Evolutionary conservation across 2,888 invertebrate genomes (phyloP).

Genomic region (Lasioglossum lativentre): DNA sequence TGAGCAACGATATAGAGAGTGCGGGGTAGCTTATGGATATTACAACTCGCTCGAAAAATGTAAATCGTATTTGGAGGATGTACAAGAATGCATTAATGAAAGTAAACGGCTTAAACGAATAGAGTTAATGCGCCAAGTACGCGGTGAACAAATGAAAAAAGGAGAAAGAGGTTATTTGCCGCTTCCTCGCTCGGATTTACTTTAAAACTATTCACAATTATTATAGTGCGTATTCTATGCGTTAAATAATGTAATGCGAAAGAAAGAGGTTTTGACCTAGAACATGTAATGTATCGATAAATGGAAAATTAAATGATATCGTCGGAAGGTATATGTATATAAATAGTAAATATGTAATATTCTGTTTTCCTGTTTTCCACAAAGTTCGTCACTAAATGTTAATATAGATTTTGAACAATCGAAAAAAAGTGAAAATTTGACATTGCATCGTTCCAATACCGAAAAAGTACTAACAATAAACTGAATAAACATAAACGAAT

Average conservation of each 20-base stretch:
- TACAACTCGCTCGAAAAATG: slow-evolving; percentile 89
- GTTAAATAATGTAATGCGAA: not conserved
- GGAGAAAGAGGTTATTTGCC: slow-evolving; percentile 18
- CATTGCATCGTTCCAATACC: too few relatives aligned
- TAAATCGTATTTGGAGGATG: slow-evolving; percentile 87
- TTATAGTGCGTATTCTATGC: not conserved
- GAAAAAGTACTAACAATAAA: not conserved
- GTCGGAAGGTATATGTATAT: not conserved
- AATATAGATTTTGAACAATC: too few relatives aligned
- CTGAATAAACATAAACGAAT: too few relatives aligned
- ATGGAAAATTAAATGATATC: not conserved
- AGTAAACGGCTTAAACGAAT: slow-evolving; percentile 87
- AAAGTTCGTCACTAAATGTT: not conserved
- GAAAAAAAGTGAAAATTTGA: too few relatives aligned
- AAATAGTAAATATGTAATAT: not conserved
- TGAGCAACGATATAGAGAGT: slow-evolving; percentile 91
- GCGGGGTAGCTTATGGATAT: slow-evolving; percentile 92
- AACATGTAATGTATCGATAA: not conserved
- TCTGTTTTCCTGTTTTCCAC: not conserved
- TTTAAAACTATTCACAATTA: not conserved
- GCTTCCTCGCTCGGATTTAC: not conserved
- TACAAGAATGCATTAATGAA: slow-evolving; percentile 88
- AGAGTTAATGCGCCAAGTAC: slow-evolving; percentile 88
- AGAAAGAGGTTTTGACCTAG: not conserved
- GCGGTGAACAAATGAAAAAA: slow-evolving; percentile 86